A percentile compares a stretch with the other conserved stretches of the same genome.
phyloP scores from a whole-genome alignment of 2,888 invertebrate genomes.

The Arctia plantaginis region DNA sequence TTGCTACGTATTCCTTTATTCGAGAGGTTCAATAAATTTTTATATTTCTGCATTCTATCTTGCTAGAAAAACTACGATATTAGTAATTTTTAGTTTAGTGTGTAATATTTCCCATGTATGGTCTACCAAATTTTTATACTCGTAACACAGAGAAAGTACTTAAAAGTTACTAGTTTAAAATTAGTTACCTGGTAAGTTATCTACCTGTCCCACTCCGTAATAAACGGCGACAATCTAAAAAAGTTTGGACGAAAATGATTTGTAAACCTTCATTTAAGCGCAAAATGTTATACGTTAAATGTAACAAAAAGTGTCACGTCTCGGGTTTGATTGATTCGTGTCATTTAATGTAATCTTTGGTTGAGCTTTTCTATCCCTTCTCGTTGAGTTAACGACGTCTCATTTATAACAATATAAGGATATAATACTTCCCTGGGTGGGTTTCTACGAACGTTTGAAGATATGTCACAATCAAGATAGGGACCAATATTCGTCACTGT shows the following conservation, averaged over 20 bases:
- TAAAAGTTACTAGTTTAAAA: not conserved
- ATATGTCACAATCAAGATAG: conserved; percentile 22
- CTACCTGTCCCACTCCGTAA: not conserved
- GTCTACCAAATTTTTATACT: not conserved
- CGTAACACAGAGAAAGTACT: not conserved
- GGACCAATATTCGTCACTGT: not conserved
- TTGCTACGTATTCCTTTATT: not conserved
- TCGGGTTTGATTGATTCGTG: conserved; percentile 53
- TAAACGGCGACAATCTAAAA: not conserved
- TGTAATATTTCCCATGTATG: not conserved
- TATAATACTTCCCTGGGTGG: conserved; percentile 53
- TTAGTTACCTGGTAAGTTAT: not conserved
- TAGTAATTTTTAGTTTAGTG: not conserved
- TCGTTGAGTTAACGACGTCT: conserved; percentile 54
- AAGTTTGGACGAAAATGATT: conserved; percentile 9
- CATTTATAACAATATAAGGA: conserved; percentile 58
- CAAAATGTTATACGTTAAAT: conserved; percentile 21
- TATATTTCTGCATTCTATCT: not conserved
- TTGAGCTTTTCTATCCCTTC: conserved; percentile 29
- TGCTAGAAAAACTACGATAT: not conserved
- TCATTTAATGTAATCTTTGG: conserved; percentile 41
- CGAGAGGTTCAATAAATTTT: not conserved
- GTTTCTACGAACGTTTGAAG: conserved; percentile 54
- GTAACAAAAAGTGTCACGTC: conserved; percentile 21
- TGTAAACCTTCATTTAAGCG: conserved; percentile 10